Evolutionary conservation across 2,797 vertebrate species (phyloP).

Genomic region (Cottoperca gobio): DNA sequence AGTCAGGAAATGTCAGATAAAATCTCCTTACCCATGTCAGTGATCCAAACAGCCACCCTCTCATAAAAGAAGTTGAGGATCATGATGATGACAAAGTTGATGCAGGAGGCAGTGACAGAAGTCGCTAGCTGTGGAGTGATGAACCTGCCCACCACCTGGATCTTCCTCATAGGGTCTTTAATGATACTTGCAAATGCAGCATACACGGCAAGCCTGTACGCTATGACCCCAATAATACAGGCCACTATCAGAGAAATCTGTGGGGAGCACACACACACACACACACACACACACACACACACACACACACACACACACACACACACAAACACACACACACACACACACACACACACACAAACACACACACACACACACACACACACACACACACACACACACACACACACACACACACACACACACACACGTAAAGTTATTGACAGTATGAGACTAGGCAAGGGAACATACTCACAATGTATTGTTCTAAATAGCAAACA

Average conservation of each 20-base stretch:
- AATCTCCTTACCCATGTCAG: slow-evolving; percentile 91
- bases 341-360: background rate
- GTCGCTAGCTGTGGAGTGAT: slow-evolving; percentile 95
- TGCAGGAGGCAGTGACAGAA: slow-evolving; percentile 93
- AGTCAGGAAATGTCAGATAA: background rate
- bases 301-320: background rate
- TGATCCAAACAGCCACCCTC: slow-evolving; percentile 95
- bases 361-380: too few species aligned
- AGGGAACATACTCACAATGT: background rate
- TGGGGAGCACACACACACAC: background rate
- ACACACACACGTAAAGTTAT: background rate
- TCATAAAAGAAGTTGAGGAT: slow-evolving; percentile 97
- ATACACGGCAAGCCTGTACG: slow-evolving; percentile 93
- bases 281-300: background rate
- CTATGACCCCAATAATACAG: slow-evolving; percentile 94
- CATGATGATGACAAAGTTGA: slow-evolving; percentile 98
- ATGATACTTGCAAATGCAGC: slow-evolving; percentile 93
- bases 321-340: slow-evolving; percentile 14
- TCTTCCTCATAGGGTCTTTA: slow-evolving; percentile 85
- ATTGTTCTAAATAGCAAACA: background rate
- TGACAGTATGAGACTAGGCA: background rate
- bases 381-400: background rate
- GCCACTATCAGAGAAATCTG: slow-evolving; percentile 93
- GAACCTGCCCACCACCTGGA: slow-evolving; percentile 88
- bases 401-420: background rate